Conservation (phyloP, 2,113 vertebrate species). For the Aegithalos caudatus region DNA sequence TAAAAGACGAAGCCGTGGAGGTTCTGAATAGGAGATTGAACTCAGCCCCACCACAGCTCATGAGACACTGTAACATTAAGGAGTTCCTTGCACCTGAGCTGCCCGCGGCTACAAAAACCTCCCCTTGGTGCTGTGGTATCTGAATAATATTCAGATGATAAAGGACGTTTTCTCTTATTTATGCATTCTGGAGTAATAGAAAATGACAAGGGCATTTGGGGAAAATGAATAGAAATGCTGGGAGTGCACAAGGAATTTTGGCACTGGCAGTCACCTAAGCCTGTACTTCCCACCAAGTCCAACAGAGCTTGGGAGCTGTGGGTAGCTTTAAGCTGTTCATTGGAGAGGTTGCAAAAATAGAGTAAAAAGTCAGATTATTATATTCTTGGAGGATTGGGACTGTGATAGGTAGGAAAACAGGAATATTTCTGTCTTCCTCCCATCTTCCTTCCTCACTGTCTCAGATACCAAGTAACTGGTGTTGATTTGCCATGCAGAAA, state of each 20-base stretch:
- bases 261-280: background rate
- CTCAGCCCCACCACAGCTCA: background rate
- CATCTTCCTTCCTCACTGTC: background rate
- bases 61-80: slow-evolving; percentile 47
- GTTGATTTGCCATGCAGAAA: background rate
- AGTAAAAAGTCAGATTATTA: background rate
- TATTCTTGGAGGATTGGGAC: background rate
- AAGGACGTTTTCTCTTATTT: slow-evolving; percentile 64
- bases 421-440: background rate
- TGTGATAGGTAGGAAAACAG: background rate
- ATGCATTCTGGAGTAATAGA: slow-evolving; percentile 36
- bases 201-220: slow-evolving; percentile 50
- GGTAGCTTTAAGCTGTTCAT: background rate
- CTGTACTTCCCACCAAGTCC: background rate
- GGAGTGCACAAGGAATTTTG: background rate
- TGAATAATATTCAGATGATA: slow-evolving; percentile 60
- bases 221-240: background rate
- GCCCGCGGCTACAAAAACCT: slow-evolving; percentile 48
- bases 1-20: slow-evolving; percentile 44
- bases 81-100: slow-evolving; percentile 49
- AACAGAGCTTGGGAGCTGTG: background rate
- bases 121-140: slow-evolving; percentile 23
- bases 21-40: slow-evolving; percentile 44
- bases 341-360: background rate
- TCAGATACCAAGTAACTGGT: background rate